Evolutionary conservation across 2,888 invertebrate species (phyloP).

Genomic region (Dasysyrphus albostriatus): DNA sequence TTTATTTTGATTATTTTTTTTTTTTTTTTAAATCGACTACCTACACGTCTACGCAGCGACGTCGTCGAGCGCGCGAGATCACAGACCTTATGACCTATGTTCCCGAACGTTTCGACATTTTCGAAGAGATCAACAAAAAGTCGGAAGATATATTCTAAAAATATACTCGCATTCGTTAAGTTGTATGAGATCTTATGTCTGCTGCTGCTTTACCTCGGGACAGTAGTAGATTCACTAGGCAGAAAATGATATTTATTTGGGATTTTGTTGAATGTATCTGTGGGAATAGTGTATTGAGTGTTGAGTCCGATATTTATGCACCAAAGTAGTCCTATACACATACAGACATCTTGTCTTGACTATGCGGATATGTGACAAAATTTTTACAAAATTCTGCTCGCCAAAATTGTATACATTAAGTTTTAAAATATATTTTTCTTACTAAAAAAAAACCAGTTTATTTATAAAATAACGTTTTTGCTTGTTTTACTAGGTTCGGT

Average conservation of each 20-base stretch:
- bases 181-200: conserved; percentile 30
- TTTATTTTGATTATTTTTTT: conserved; percentile 40
- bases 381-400: conserved; percentile 36
- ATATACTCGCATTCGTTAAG: conserved; percentile 61
- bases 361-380: conserved; percentile 48
- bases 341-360: conserved; percentile 38
- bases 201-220: conserved; percentile 35
- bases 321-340: conserved; percentile 17
- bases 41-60: conserved; percentile 71
- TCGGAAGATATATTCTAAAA: conserved; percentile 71
- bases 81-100: conserved; percentile 76
- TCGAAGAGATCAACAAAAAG: conserved; percentile 68
- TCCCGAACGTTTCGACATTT: conserved; percentile 76
- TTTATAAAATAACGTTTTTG: neutral
- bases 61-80: conserved; percentile 54
- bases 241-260: conserved; percentile 34
- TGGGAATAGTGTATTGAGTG: conserved; percentile 28
- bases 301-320: conserved; percentile 58
- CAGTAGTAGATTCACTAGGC: conserved; percentile 17
- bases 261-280: conserved; percentile 51
- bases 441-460: neutral
- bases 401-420: conserved; percentile 9
- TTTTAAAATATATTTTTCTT: neutral
- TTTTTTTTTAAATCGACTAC: conserved; percentile 44
- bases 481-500: neutral